phyloP scores from a whole-genome alignment of 1,140 invertebrate genomes.

The Cardiocondyla obscurior region DNA sequence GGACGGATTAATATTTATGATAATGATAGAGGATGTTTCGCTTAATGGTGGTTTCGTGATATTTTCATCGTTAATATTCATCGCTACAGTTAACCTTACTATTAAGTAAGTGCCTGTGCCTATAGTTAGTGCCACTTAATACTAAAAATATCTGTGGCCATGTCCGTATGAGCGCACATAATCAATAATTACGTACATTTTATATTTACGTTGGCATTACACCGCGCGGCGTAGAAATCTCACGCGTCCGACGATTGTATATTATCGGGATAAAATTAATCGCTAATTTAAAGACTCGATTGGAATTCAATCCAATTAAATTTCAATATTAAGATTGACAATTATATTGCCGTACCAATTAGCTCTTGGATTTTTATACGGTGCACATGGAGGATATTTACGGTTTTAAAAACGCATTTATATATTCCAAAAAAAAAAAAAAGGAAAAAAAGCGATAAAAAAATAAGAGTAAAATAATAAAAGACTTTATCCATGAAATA shows the following conservation, averaged over 20 bases:
- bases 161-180: constrained; percentile 54
- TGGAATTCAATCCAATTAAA: constrained; percentile 1
- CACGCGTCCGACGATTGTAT: background rate
- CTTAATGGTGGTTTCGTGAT: constrained; percentile 9
- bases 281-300: constrained; percentile 2
- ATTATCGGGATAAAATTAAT: constrained; percentile 35
- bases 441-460: background rate
- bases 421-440: background rate
- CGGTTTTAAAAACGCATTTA: background rate
- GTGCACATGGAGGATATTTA: background rate
- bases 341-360: constrained; percentile 5
- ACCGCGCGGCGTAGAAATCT: constrained; percentile 41
- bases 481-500: background rate
- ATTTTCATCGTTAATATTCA: constrained; percentile 51
- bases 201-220: constrained; percentile 54
- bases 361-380: background rate
- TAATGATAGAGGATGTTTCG: constrained; percentile 11
- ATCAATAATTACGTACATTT: constrained; percentile 58
- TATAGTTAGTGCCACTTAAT: constrained; percentile 52
- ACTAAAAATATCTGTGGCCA: constrained; percentile 51
- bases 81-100: constrained; percentile 45
- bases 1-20: constrained; percentile 15
- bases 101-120: constrained; percentile 52
- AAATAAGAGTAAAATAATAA: background rate
- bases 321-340: background rate